A percentile compares a stretch with the other conserved stretches of the same genome.
Evolutionary conservation across 2,113 vertebrate species (phyloP).

Genomic region (Cheilinus undulatus): DNA sequence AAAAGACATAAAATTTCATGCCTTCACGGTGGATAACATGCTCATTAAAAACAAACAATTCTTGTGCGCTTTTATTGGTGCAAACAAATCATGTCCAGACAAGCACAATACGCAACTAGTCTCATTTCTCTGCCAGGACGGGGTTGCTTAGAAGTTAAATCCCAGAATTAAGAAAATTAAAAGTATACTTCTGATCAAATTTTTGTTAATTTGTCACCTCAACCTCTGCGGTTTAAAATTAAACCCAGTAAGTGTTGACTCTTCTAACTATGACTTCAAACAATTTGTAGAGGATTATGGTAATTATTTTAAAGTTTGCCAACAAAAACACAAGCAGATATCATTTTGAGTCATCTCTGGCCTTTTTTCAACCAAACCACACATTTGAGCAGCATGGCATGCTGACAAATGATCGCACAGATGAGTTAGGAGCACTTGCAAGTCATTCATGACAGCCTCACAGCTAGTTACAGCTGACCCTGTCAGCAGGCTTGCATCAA

Average conservation of each 20-base stretch:
- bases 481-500: slow-evolving; percentile 67
- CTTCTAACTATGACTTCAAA: neutral
- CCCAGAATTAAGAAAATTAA: neutral
- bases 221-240: neutral
- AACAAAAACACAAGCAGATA: neutral
- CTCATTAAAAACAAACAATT: slow-evolving; percentile 72
- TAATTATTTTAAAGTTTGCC: neutral
- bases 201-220: neutral
- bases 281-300: slow-evolving; percentile 1
- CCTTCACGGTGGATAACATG: slow-evolving; percentile 66
- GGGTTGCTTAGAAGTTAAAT: slow-evolving; percentile 28
- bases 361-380: slow-evolving; percentile 18
- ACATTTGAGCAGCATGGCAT: slow-evolving; percentile 40
- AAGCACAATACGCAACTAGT: slow-evolving; percentile 52
- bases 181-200: neutral
- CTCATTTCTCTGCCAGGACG: slow-evolving; percentile 22
- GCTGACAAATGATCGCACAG: slow-evolving; percentile 64
- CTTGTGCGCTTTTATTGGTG: slow-evolving; percentile 61
- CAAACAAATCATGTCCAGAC: slow-evolving; percentile 75
- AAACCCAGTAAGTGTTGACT: neutral
- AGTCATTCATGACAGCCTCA: slow-evolving; percentile 65
- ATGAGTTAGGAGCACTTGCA: slow-evolving; percentile 59
- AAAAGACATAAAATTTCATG: slow-evolving; percentile 73
- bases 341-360: slow-evolving; percentile 6
- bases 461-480: slow-evolving; percentile 68